Evolutionary conservation across 2,113 vertebrate species (phyloP).

Genomic region (Hydrochoerus hydrochaeris): DNA sequence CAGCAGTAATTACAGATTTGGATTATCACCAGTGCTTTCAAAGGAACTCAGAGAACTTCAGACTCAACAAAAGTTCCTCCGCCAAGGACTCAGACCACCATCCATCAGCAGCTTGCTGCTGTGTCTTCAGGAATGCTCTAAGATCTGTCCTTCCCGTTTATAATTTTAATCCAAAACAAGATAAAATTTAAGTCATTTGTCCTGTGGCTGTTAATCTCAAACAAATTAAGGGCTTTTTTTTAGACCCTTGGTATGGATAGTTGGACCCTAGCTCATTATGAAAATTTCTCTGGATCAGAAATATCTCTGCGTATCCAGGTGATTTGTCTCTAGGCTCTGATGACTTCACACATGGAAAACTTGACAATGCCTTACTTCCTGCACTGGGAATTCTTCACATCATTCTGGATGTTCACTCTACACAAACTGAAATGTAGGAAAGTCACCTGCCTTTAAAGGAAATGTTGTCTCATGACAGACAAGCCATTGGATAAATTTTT

Average conservation of each 20-base stretch:
- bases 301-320: not conserved
- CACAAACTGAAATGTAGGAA: not conserved
- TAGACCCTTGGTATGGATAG: not conserved
- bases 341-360: not conserved
- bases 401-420: not conserved
- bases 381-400: not conserved
- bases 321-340: not conserved
- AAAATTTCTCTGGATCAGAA: not conserved
- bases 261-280: not conserved
- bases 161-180: not conserved
- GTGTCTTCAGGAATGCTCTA: not conserved
- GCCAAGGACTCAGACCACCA: not conserved
- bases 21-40: slow-evolving; percentile 41
- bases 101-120: not conserved
- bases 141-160: not conserved
- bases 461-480: not conserved
- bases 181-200: not conserved
- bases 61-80: not conserved
- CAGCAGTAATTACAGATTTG: slow-evolving; percentile 14
- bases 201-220: not conserved
- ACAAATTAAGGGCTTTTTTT: not conserved
- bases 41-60: not conserved
- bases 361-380: not conserved
- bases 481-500: not conserved
- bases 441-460: not conserved